Base-by-base conservation (phyloP, 2,888 invertebrate species). In the Hirtodrosophila trivittata region DNA sequence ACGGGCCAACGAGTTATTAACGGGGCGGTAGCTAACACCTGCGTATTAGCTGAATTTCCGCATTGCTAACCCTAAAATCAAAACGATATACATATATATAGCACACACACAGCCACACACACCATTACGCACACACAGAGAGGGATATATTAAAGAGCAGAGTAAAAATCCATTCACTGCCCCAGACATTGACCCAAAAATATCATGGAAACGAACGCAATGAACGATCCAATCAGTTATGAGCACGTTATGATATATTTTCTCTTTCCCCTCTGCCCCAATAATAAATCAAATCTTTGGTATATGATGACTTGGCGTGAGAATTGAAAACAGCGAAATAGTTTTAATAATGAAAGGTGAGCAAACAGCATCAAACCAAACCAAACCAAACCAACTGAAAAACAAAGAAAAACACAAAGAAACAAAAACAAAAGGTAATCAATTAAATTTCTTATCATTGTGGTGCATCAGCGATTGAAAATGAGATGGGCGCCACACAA, bases 361-460 rank as follows among this genome's bases (percentile, higher is more conserved):
- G 37, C 57, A 58, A 68, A 47, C 60, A 50, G 35, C 43, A 65
- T 42, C 66, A 52, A 26, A n/a, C 52, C 21, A 60, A 45, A n/a
- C n/a, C n/a, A 45, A 39, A 26, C 25, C 39, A 54, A 51, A 30
- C 42, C 25, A 43, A 57, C 38, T 12, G 59, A 30, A 25, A 47
- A 35, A n/a, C 39, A 28, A 16, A 51, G n/a, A 26, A 47, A 46
- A 45, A 12, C 18, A 42, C 3, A 62, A 32, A 45, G 8, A 37
- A 14, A 51, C 10, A 50, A 59, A 72, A 82, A 82, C 85, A 78
- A 84, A 82, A 68, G 73, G 68, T 83, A 83, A 83, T 83, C 82
- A 83, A 83, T 83, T 83, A 85, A 85, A 85, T 77, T 74, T 80
- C 68, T 80, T 83, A 83, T 83, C 82, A 83, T 83, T 83, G 86